Evolutionary conservation across 1,140 invertebrate species (phyloP).

Genomic region (Tetranychus cinnabarinus): DNA sequence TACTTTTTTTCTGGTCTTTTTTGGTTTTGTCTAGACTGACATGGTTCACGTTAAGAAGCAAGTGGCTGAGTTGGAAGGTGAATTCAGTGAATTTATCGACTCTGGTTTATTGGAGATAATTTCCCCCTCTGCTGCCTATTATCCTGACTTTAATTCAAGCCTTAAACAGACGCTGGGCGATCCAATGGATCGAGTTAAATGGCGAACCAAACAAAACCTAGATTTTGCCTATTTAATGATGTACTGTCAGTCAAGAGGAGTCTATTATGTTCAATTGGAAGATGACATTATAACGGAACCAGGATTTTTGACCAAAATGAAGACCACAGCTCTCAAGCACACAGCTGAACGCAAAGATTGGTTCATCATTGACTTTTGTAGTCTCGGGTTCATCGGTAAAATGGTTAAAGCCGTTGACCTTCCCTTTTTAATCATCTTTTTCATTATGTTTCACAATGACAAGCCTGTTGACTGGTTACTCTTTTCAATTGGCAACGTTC

Average conservation of each 20-base stretch:
- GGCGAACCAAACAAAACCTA: slow-evolving; percentile 88
- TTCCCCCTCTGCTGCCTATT: slow-evolving; percentile 56
- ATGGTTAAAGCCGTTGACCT: slow-evolving; percentile 73
- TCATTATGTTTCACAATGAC: slow-evolving; percentile 81
- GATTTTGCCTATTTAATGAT: slow-evolving; percentile 92
- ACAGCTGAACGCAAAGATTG: slow-evolving; percentile 49
- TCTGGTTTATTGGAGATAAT: slow-evolving; percentile 68
- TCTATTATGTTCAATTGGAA: slow-evolving; percentile 53
- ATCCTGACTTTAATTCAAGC: slow-evolving; percentile 52
- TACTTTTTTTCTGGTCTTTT: slow-evolving; percentile 9
- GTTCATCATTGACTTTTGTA: slow-evolving; percentile 84
- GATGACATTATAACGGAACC: slow-evolving; percentile 79
- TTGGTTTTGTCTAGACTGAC: slow-evolving; percentile 15
- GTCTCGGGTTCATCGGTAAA: slow-evolving; percentile 78
- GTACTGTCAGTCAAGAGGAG: slow-evolving; percentile 44
- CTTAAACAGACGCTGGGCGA: slow-evolving; percentile 60
- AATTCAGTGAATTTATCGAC: slow-evolving; percentile 46
- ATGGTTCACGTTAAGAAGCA: slow-evolving; percentile 19
- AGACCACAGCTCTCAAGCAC: slow-evolving; percentile 51
- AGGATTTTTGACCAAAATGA: slow-evolving; percentile 58
- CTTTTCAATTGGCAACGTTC: slow-evolving; percentile 67
- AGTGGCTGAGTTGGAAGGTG: slow-evolving; percentile 36
- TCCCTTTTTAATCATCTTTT: slow-evolving; percentile 68
- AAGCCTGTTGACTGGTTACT: slow-evolving; percentile 93
- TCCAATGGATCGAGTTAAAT: slow-evolving; percentile 57